A percentile compares a stretch with the other conserved stretches of the same genome.
phyloP scores from a whole-genome alignment of 2,888 invertebrate genomes.

The Dromius quadrimaculatus region DNA sequence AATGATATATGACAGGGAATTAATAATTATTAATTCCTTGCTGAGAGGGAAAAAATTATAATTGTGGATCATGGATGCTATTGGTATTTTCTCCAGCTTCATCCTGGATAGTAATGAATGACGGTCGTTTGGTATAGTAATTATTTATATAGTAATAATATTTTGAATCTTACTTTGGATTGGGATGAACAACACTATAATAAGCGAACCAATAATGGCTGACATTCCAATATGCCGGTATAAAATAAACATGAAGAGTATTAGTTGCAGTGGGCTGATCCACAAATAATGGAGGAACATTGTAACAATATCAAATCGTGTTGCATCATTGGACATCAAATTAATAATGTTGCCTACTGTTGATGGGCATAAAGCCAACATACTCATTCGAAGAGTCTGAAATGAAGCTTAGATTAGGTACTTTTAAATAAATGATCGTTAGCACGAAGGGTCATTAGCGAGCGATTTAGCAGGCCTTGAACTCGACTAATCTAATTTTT shows the following conservation, averaged over 20 bases:
- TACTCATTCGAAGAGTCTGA: slow-evolving; percentile 80
- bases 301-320: slow-evolving; percentile 77
- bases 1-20: too few relatives aligned
- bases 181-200: slow-evolving; percentile 73
- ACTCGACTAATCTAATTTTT: too few relatives aligned
- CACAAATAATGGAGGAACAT: slow-evolving; percentile 80
- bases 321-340: slow-evolving; percentile 82
- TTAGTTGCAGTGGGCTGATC: slow-evolving; percentile 77
- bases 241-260: slow-evolving; percentile 72
- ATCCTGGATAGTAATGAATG: too few relatives aligned
- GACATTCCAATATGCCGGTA: slow-evolving; percentile 66
- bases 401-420: too few relatives aligned
- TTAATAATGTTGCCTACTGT: slow-evolving; percentile 75
- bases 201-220: slow-evolving; percentile 67
- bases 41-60: too few relatives aligned
- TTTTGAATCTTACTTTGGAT: slow-evolving; percentile 69
- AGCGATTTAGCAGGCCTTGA: too few relatives aligned
- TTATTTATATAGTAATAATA: too few relatives aligned
- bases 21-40: too few relatives aligned
- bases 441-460: background rate
- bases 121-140: too few relatives aligned
- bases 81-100: too few relatives aligned
- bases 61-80: too few relatives aligned
- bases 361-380: slow-evolving; percentile 77
- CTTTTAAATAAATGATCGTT: background rate